Percentiles rank a stretch among this genome's conserved stretches.
Conservation (phyloP, 37 sponge, comb jelly and placozoan genomes). For the Beroe ovata region DNA sequence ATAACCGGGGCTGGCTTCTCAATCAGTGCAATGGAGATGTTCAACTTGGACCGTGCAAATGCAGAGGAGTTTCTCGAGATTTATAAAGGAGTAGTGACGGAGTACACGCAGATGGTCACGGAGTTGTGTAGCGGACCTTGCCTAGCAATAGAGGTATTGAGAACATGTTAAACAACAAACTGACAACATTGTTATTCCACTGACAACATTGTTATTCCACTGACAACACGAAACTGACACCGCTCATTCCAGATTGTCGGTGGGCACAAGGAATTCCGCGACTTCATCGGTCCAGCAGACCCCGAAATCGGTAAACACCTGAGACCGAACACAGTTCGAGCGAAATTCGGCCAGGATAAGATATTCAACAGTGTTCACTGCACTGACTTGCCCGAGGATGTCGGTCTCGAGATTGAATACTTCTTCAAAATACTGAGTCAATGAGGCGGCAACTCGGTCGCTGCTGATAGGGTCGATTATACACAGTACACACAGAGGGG, state of each 20-base stretch:
- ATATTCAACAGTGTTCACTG: constrained; percentile 93
- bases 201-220: too few relatives aligned
- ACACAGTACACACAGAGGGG: too few relatives aligned
- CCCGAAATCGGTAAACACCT: constrained; percentile 93
- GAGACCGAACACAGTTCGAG: constrained; percentile 86
- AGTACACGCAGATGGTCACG: constrained; percentile 88
- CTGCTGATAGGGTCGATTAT: too few relatives aligned
- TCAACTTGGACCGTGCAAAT: constrained; percentile 85
- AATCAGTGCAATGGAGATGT: constrained; percentile 74
- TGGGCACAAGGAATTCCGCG: constrained; percentile 77
- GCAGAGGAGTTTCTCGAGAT: constrained; percentile 92
- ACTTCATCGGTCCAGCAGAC: constrained; percentile 85
- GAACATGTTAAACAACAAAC: too few relatives aligned
- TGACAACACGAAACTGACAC: too few relatives aligned
- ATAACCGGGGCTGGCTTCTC: constrained; percentile 12
- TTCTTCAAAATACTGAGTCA: constrained; percentile 68
- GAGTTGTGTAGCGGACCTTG: constrained; percentile 95
- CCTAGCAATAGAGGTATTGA: constrained; percentile 85
- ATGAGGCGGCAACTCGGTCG: neutral
- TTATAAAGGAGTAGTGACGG: constrained; percentile 94
- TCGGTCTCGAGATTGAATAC: constrained; percentile 75
- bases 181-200: too few relatives aligned
- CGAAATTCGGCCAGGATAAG: constrained; percentile 89
- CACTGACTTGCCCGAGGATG: constrained; percentile 94
- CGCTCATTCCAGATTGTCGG: constrained; percentile 59